A percentile compares a stretch with the other conserved stretches of the same genome.
Conservation (phyloP, 2,113 vertebrate genomes). For the Prochilodus magdalenae region DNA sequence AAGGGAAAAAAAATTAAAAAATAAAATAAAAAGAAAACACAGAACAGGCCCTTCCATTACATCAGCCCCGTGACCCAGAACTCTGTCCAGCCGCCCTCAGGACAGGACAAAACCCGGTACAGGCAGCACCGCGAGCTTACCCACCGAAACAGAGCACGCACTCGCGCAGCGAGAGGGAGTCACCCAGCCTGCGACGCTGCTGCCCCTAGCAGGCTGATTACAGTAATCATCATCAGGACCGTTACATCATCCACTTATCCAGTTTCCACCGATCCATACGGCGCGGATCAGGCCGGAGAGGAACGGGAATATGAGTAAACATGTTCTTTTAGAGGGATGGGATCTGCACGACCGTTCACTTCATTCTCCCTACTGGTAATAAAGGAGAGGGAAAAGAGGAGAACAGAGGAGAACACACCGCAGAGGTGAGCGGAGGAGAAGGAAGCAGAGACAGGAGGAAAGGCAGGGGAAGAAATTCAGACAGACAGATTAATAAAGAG, state of each 20-base stretch:
- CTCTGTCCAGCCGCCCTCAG: neutral
- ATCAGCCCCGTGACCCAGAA: neutral
- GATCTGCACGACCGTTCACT: too few relatives aligned
- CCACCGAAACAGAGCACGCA: neutral
- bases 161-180: neutral
- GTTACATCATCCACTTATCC: neutral
- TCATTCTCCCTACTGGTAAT: neutral
- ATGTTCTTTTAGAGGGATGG: too few relatives aligned
- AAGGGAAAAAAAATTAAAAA: too few relatives aligned
- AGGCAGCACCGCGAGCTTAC: too few relatives aligned
- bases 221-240: neutral
- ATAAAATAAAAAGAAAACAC: too few relatives aligned
- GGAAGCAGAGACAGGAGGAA: neutral
- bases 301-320: too few relatives aligned
- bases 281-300: too few relatives aligned
- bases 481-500: too few relatives aligned
- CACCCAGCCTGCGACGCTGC: neutral
- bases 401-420: neutral
- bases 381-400: neutral
- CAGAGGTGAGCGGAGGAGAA: too few relatives aligned
- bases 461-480: neutral
- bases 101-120: neutral
- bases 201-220: neutral
- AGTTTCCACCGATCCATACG: neutral
- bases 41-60: neutral